Base-by-base conservation (phyloP, 2,113 vertebrate species). In the Caracal caracal region DNA sequence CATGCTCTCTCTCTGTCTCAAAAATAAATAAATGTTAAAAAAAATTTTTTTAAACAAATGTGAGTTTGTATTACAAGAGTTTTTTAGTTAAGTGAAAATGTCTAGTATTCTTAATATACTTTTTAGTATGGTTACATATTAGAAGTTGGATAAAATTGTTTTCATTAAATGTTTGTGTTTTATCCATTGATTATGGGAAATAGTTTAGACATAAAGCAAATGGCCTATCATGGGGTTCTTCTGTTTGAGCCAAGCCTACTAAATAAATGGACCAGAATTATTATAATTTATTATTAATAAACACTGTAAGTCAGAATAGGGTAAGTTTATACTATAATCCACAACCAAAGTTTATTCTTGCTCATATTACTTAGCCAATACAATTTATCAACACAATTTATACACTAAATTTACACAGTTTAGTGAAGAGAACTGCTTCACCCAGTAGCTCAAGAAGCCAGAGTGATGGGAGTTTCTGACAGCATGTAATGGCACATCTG, bases 161-260 rank as follows among this genome's bases (percentile, higher is more conserved):
- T 90, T 83, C 94, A 88, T 92, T 90, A 87, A 10, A 30, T 83
- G 3, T 90, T 92, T 95, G 19, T 90, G 22, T 73, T 83, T 96
- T 84, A 49, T 89, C 5, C 17, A 13, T 70, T 81, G 66, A 56
- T 85, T 81, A 91, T 81, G 33, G 71, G 40, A 66, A 73, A 56
- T 90, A 35, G 35, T 85, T 92, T 63, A 68, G 43, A 94, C 33
- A 70, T 93, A 73, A 84, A 94, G 17, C 35, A 81, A 11, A 5
- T 95, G 61, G 22, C 28, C 80, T 84, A 76, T 78, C 9, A 35
- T n/a, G 37, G 47, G 22, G 10, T 90, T 95, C 51, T 93, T 88
- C 33, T 83, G 33, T 94, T 94, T 94, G 53, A 92, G 30, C 49
- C 19, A 88, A 49, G 61, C 70, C 43, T 40, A 35, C 12, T 83